Evolutionary conservation across 1,140 invertebrate genomes (phyloP).

Genomic region (Stenopsyche tienmushanensis): DNA sequence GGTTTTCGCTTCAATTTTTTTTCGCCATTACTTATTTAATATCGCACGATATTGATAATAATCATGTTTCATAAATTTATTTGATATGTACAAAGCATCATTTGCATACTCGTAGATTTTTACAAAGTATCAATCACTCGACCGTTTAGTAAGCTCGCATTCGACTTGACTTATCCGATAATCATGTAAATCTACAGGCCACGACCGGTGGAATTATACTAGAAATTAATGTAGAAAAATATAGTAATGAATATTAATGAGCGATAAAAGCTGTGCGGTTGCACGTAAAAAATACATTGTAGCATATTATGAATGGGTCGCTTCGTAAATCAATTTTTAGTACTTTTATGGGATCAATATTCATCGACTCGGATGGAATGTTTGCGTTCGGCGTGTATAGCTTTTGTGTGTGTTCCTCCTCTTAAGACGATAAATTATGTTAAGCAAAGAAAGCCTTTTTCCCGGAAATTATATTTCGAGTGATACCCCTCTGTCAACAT

Average conservation of each 20-base stretch:
- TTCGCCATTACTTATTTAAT: not conserved
- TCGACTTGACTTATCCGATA: not conserved
- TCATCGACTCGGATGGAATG: too few relatives aligned
- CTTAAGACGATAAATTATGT: not conserved
- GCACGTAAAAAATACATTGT: too few relatives aligned
- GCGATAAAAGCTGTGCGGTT: too few relatives aligned
- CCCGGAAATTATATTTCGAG: slow-evolving; percentile 19
- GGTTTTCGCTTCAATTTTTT: not conserved
- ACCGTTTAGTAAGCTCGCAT: not conserved
- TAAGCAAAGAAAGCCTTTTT: slow-evolving; percentile 15
- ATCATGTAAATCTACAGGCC: not conserved
- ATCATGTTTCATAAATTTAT: too few relatives aligned
- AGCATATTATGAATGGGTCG: too few relatives aligned
- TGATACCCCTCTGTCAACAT: slow-evolving; percentile 12
- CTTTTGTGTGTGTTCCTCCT: not conserved
- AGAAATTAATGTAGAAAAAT: not conserved
- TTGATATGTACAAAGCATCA: too few relatives aligned
- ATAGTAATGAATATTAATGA: not conserved
- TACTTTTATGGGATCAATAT: too few relatives aligned
- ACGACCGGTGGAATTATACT: not conserved
- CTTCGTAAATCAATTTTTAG: too few relatives aligned
- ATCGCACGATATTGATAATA: not conserved
- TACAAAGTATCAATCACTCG: not conserved
- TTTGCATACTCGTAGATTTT: not conserved
- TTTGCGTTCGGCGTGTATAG: too few relatives aligned